A percentile compares a stretch with the other conserved stretches of the same genome.
Conservation (phyloP, 2,888 invertebrate species). For the Heteropelma amictum region DNA sequence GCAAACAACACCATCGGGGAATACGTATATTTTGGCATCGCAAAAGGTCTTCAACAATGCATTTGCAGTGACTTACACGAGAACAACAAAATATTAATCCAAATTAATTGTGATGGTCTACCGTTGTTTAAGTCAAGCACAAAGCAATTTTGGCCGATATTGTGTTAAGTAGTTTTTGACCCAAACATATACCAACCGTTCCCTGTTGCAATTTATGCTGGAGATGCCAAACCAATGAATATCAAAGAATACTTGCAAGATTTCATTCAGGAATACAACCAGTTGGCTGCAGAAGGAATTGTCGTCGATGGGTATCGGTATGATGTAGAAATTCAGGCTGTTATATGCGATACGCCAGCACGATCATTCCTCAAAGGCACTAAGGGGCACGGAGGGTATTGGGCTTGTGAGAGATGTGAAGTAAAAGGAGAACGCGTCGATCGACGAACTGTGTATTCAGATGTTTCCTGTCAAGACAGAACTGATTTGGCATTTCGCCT, state of each 20-base stretch:
- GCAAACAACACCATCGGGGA: slow-evolving; percentile 25
- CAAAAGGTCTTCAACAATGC: slow-evolving; percentile 42
- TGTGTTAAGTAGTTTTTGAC: slow-evolving; percentile 41
- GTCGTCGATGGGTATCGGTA: neutral
- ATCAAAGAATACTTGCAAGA: slow-evolving; percentile 3
- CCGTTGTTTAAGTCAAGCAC: slow-evolving; percentile 40
- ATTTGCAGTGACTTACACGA: slow-evolving; percentile 5
- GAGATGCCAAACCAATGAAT: slow-evolving; percentile 29
- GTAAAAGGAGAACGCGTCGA: slow-evolving; percentile 12
- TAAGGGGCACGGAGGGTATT: slow-evolving; percentile 11
- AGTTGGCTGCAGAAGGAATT: slow-evolving; percentile 5
- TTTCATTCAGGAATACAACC: slow-evolving; percentile 34
- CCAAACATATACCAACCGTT: slow-evolving; percentile 54
- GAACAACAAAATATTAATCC: slow-evolving; percentile 15
- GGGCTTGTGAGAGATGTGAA: slow-evolving; percentile 14
- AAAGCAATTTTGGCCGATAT: slow-evolving; percentile 53
- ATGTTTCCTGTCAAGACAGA: neutral
- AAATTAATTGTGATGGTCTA: slow-evolving; percentile 53
- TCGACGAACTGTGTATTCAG: slow-evolving; percentile 12
- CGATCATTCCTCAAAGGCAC: slow-evolving; percentile 12
- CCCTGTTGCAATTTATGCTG: slow-evolving; percentile 32
- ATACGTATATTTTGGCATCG: slow-evolving; percentile 52
- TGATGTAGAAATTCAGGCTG: neutral
- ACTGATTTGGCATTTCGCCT: slow-evolving; percentile 38
- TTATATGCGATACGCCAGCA: slow-evolving; percentile 24